A percentile compares a stretch with the other conserved stretches of the same genome.
Conservation (phyloP, 1,140 invertebrate genomes). For the Glomeris maerens region DNA sequence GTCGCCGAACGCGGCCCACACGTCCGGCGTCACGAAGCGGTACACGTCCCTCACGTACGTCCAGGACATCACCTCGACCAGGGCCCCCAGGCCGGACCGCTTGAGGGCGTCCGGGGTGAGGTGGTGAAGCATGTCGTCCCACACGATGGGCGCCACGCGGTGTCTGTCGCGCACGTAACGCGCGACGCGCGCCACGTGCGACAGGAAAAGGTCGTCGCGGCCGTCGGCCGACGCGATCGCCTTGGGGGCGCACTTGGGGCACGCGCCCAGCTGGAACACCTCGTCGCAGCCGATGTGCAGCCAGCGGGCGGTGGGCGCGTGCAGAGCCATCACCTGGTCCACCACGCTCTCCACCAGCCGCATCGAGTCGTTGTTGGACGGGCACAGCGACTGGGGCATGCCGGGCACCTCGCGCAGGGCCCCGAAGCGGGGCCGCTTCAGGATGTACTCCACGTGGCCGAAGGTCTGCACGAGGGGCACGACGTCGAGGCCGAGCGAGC, state of each 20-base stretch:
- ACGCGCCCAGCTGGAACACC: slow-evolving; percentile 59
- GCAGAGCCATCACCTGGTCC: slow-evolving; percentile 52
- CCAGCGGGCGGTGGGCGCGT: slow-evolving; percentile 30
- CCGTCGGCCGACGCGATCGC: slow-evolving; percentile 27
- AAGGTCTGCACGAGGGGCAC: slow-evolving; percentile 92
- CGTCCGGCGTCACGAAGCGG: slow-evolving; percentile 37
- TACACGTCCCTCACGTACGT: slow-evolving; percentile 48
- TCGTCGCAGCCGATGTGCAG: slow-evolving; percentile 50
- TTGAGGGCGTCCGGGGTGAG: slow-evolving; percentile 36
- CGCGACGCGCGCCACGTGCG: slow-evolving; percentile 44
- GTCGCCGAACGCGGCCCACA: slow-evolving; percentile 65
- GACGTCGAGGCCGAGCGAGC: slow-evolving; percentile 52
- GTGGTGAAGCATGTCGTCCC: slow-evolving; percentile 86
- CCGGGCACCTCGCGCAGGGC: slow-evolving; percentile 58
- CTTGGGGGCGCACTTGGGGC: slow-evolving; percentile 46
- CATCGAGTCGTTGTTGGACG: slow-evolving; percentile 54
- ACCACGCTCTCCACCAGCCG: slow-evolving; percentile 60
- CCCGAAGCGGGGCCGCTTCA: slow-evolving; percentile 63
- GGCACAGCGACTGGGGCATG: slow-evolving; percentile 70
- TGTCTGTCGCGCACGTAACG: slow-evolving; percentile 30
- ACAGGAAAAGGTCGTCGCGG: slow-evolving; percentile 45
- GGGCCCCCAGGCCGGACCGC: slow-evolving; percentile 50
- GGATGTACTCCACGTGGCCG: slow-evolving; percentile 80
- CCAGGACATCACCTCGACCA: slow-evolving; percentile 61
- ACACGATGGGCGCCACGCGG: slow-evolving; percentile 52